phyloP scores from a whole-genome alignment of 2,888 invertebrate species.

The Apodemia mormo region DNA sequence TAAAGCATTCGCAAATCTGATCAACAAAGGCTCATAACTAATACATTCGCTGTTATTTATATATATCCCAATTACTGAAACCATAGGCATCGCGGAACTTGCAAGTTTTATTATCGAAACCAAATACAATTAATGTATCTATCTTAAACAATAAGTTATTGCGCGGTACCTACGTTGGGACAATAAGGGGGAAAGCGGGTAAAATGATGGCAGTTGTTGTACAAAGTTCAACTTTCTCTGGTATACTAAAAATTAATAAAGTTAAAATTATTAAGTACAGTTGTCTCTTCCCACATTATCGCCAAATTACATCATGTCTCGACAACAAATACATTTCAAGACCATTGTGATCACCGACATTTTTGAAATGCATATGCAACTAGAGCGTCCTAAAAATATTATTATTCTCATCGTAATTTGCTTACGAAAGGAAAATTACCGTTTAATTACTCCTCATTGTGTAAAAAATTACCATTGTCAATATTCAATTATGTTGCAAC shows the following conservation, averaged over 20 bases:
- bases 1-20: no score
- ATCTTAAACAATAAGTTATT: constrained; percentile 4
- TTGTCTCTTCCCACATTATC: constrained; percentile 51
- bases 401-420: constrained; percentile 16
- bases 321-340: constrained; percentile 29
- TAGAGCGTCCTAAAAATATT: constrained; percentile 9
- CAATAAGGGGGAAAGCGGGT: constrained; percentile 52
- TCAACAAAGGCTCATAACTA: no score
- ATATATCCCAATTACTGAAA: no score
- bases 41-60: no score
- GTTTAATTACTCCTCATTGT: constrained; percentile 56
- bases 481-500: constrained; percentile 62
- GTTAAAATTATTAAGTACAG: constrained; percentile 33
- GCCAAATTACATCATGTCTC: constrained; percentile 58
- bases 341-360: constrained; percentile 28
- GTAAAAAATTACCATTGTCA: constrained; percentile 63
- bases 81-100: no score
- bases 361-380: constrained; percentile 12
- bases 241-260: constrained; percentile 32
- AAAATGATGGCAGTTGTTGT: constrained; percentile 43
- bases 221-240: constrained; percentile 30
- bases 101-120: constrained; percentile 9
- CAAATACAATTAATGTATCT: neutral
- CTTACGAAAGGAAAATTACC: constrained; percentile 45
- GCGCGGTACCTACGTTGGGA: constrained; percentile 15